These are phyloP conservation scores for Hanleya hanleyi DNA, from an alignment of 2,888 invertebrate species.

Conservation along the genomic window DNA sequence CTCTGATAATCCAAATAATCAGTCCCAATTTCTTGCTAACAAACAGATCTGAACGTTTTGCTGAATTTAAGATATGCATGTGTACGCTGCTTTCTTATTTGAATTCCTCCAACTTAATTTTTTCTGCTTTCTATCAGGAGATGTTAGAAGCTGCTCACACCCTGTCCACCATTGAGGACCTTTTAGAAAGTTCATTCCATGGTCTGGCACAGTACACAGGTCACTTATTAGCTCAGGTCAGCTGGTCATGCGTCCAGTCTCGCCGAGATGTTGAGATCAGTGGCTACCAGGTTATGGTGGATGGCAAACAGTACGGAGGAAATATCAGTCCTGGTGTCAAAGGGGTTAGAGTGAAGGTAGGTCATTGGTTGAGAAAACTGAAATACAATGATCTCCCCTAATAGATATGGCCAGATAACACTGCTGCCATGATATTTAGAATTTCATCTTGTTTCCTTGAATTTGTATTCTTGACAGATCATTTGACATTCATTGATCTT, in stretches of 20 bases:
- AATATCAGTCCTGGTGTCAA: conserved; percentile 68
- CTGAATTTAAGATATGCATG: too few relatives aligned
- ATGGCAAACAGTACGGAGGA: conserved; percentile 73
- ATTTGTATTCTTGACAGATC: too few relatives aligned
- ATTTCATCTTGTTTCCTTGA: too few relatives aligned
- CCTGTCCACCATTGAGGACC: conserved; percentile 66
- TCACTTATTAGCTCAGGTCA: conserved; percentile 69
- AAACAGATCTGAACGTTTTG: too few relatives aligned
- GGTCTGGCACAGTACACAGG: conserved; percentile 70
- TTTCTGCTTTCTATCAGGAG: conserved; percentile 30
- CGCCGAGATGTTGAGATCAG: conserved; percentile 65
- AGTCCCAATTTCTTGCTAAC: too few relatives aligned
- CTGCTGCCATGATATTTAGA: too few relatives aligned
- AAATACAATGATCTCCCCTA: too few relatives aligned
- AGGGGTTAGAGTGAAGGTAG: conserved; percentile 69
- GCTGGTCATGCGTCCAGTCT: conserved; percentile 70
- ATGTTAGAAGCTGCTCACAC: conserved; percentile 63
- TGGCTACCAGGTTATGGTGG: conserved; percentile 71
- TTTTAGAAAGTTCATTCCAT: conserved; percentile 69
- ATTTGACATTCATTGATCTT: not conserved
- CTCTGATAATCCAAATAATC: too few relatives aligned
- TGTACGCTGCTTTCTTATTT: too few relatives aligned
- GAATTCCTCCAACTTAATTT: too few relatives aligned
- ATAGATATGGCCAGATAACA: too few relatives aligned
- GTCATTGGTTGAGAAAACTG: too few relatives aligned